phyloP scores from a whole-genome alignment of 2,113 vertebrate species.

The Coregonus clupeaformis region DNA sequence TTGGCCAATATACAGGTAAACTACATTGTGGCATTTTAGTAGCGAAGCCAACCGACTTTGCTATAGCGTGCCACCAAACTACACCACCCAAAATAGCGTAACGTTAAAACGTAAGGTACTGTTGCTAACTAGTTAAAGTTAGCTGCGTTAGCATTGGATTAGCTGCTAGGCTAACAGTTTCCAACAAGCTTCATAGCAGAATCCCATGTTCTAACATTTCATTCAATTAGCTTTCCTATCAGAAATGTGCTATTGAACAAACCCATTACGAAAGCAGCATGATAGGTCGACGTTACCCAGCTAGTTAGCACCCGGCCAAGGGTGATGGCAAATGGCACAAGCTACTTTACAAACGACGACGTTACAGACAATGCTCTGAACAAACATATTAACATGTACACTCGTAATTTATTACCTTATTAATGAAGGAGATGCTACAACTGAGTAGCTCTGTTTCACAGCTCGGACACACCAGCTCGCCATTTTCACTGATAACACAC shows the following conservation, averaged over 20 bases:
- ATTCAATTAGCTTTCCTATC: background rate
- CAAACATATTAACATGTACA: background rate
- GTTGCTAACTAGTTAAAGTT: too few species aligned
- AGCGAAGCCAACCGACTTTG: too few species aligned
- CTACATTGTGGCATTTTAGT: too few species aligned
- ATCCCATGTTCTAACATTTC: background rate
- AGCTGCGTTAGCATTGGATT: too few species aligned
- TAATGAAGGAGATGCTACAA: constrained; percentile 52
- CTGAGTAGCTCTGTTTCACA: constrained; percentile 58
- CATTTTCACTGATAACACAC: constrained; percentile 59
- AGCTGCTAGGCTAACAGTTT: too few species aligned
- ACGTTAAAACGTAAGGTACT: too few species aligned
- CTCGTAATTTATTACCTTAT: constrained; percentile 53
- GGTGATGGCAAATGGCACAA: background rate
- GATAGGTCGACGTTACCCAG: background rate
- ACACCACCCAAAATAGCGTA: too few species aligned
- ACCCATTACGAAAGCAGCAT: background rate
- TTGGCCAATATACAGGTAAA: too few species aligned
- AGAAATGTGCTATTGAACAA: background rate
- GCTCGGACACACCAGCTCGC: constrained; percentile 70
- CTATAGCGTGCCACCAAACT: too few species aligned
- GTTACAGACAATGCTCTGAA: background rate
- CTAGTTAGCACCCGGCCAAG: background rate
- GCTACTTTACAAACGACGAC: background rate
- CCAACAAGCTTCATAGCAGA: too few species aligned